Conservation (phyloP, 2,113 vertebrate genomes). For the Numida meleagris region DNA sequence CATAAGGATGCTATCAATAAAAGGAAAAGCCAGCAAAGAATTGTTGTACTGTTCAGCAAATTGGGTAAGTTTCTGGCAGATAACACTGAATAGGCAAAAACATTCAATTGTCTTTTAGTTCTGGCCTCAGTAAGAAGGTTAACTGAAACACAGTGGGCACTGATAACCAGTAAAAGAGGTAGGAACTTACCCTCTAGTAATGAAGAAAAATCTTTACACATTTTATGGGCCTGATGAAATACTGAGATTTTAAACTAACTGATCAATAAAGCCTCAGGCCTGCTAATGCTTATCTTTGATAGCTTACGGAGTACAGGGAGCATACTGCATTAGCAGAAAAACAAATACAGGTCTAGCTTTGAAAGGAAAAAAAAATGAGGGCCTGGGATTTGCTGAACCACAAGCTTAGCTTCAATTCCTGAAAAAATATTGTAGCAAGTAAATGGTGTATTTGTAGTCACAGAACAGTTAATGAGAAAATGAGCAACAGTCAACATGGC, state of each 20-base stretch:
- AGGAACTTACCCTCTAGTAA: background rate
- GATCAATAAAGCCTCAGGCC: background rate
- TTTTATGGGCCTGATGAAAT: background rate
- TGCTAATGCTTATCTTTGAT: background rate
- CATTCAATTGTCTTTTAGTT: background rate
- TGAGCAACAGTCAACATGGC: background rate
- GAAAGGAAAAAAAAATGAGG: background rate
- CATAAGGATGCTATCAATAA: background rate
- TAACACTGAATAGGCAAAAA: background rate
- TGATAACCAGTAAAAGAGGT: background rate
- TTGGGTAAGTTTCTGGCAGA: background rate
- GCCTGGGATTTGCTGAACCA: background rate
- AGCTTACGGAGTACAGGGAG: background rate
- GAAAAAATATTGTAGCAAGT: background rate
- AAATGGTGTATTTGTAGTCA: background rate
- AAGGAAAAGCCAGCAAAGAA: background rate
- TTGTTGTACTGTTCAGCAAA: background rate
- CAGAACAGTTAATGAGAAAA: background rate
- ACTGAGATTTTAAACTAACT: background rate
- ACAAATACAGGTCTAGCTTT: background rate
- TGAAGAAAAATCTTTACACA: background rate
- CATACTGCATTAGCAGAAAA: background rate
- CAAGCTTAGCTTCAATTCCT: background rate
- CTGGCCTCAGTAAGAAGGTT: background rate
- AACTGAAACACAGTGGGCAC: background rate